A percentile compares a stretch with the other conserved stretches of the same genome.
Evolutionary conservation across 2,113 vertebrate species (phyloP).

Genomic region (Paracanthobrama guichenoti): DNA sequence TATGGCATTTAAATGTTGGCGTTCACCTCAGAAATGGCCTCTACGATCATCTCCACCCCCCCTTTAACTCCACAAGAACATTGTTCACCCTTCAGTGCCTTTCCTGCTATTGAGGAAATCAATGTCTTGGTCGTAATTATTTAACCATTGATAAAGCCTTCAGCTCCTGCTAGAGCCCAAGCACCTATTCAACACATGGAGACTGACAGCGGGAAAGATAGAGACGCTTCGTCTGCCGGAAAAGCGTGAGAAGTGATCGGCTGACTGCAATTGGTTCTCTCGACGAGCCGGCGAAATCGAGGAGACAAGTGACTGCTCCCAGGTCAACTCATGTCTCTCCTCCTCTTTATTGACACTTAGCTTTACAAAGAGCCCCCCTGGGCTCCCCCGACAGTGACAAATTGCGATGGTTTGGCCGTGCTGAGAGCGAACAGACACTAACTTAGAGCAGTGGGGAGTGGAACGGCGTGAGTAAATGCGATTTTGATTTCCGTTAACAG

Average conservation of each 20-base stretch:
- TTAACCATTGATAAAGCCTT: constrained; percentile 80
- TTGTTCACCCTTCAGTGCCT: constrained; percentile 57
- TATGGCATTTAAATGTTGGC: constrained; percentile 1
- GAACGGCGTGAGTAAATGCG: constrained; percentile 44
- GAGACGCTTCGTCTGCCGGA: not conserved
- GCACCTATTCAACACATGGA: constrained; percentile 69
- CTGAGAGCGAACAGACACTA: constrained; percentile 41
- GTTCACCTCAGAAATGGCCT: not conserved
- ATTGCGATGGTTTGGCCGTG: constrained; percentile 32
- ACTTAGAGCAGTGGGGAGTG: constrained; percentile 44
- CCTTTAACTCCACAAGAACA: constrained; percentile 44
- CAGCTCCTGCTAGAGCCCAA: constrained; percentile 68
- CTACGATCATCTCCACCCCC: not conserved
- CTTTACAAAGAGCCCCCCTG: constrained; percentile 76
- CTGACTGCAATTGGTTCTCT: constrained; percentile 42
- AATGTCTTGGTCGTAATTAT: constrained; percentile 78
- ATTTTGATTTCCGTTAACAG: constrained; percentile 67
- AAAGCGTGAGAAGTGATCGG: constrained; percentile 29
- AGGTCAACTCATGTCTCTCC: constrained; percentile 75
- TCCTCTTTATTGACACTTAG: constrained; percentile 77
- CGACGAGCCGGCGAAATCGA: constrained; percentile 49
- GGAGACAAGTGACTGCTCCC: constrained; percentile 70
- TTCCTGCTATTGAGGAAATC: constrained; percentile 65
- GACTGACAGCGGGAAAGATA: constrained; percentile 59
- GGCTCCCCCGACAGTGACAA: constrained; percentile 57